Base-by-base conservation (phyloP, 1,140 invertebrate species). In the Matsumurasca onukii region DNA sequence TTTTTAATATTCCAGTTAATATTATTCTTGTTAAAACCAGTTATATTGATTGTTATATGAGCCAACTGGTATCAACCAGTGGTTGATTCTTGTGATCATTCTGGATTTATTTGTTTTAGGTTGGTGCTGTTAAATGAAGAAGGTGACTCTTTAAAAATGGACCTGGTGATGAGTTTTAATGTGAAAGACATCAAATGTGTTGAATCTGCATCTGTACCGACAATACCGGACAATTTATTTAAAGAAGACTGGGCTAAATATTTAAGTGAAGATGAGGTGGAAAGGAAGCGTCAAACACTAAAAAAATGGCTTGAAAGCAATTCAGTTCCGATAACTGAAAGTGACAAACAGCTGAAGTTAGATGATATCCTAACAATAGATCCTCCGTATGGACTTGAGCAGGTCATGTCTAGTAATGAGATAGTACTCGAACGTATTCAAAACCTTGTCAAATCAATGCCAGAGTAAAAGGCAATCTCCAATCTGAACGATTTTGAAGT, bases 291-390 rank as follows among this genome's bases (percentile, higher is more conserved):
- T 12, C 22, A 27, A 27, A 24, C 22, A 45, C 22, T 79, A 15
- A 77, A 73, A 55, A 74, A 73, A 27, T 79, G 77, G 77, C 69
- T 79, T 15, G 64, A 74, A 51, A 67, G 76, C 20, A 77, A 77
- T 68, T 72, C 72, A 25, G 73, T 79, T 31, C 67, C 76, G 67
- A 73, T 76, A 9, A 63, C 65, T 51, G 76, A 78, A 71, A 70
- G 69, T 52, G 76, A 72, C 20, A 69, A 74, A 45, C 57, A 67
- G 17, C 70, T 79, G 31, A 75, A 75, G 71, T 70, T 79, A 15
- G 75, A 74, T 34, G 72, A 77, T 61, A 69, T 76, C 68, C 71
- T 79, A 63, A 52, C 70, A 9, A 78, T 79, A 55, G 69, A 71
- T 17, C 75, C 77, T 12, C 78, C 78, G 1, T 79, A 78, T 75